These are phyloP conservation scores for Cinara cedri DNA, from an alignment of 2,888 invertebrate genomes.

Conservation along the genomic window DNA sequence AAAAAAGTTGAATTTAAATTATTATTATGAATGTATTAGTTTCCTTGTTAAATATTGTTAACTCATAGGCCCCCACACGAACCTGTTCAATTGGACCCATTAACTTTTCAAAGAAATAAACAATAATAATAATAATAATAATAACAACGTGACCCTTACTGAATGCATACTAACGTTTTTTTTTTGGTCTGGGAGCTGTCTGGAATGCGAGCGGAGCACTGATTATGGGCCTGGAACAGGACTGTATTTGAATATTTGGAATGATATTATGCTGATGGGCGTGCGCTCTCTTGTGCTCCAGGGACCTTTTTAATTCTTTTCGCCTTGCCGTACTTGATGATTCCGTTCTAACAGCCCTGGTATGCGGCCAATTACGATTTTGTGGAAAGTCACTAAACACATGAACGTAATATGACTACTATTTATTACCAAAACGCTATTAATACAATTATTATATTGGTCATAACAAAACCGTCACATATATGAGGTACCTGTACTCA, in stretches of 20 bases:
- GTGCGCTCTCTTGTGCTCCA: slow-evolving; percentile 37
- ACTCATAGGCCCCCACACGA: too few relatives aligned
- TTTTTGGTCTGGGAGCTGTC: background rate
- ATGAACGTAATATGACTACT: background rate
- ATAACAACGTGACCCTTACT: background rate
- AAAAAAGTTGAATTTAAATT: too few relatives aligned
- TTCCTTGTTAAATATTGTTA: too few relatives aligned
- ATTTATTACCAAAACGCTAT: too few relatives aligned
- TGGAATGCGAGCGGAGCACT: slow-evolving; percentile 49
- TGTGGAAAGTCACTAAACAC: slow-evolving; percentile 59
- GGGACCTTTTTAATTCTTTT: slow-evolving; percentile 35
- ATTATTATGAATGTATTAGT: too few relatives aligned
- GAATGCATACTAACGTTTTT: slow-evolving; percentile 5
- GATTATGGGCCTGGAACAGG: slow-evolving; percentile 23
- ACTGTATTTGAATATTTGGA: slow-evolving; percentile 6
- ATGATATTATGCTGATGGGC: slow-evolving; percentile 10
- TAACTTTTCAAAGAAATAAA: too few relatives aligned
- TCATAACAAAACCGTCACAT: background rate
- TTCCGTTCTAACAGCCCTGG: slow-evolving; percentile 14
- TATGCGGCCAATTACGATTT: slow-evolving; percentile 58
- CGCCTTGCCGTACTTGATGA: slow-evolving; percentile 9
- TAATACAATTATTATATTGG: slow-evolving; percentile 3
- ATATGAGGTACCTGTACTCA: slow-evolving; percentile 66
- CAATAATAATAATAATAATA: too few relatives aligned
- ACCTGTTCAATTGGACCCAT: too few relatives aligned